phyloP scores from a whole-genome alignment of 1,140 invertebrate genomes.

The Drosophila repletoides region DNA sequence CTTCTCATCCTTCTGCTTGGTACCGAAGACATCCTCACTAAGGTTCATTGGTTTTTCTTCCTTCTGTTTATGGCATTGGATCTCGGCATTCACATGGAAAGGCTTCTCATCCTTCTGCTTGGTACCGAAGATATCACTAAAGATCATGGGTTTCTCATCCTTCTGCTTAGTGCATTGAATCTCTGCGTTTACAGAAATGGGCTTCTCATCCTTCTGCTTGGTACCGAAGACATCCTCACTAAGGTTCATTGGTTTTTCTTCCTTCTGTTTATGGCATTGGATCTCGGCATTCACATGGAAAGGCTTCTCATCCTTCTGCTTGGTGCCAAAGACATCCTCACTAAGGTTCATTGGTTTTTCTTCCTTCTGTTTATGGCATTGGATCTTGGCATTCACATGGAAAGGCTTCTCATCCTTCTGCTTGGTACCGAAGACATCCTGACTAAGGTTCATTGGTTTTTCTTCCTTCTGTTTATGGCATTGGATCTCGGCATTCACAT shows the following conservation, averaged over 20 bases:
- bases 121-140: neutral
- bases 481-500: neutral
- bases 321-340: neutral
- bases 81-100: too few relatives aligned
- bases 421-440: neutral
- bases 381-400: neutral
- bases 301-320: neutral
- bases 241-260: neutral
- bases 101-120: slow-evolving; percentile 1
- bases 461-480: neutral
- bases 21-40: neutral
- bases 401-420: neutral
- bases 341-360: neutral
- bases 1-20: neutral
- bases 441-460: neutral
- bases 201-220: neutral
- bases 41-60: neutral
- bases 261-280: neutral
- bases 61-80: neutral
- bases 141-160: neutral
- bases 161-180: neutral
- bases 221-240: neutral
- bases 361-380: neutral
- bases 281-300: neutral
- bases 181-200: neutral